Percentiles rank a stretch among this genome's conserved stretches.
Evolutionary conservation across 2,113 vertebrate species (phyloP).

Genomic region (Rhynchomys soricoides): DNA sequence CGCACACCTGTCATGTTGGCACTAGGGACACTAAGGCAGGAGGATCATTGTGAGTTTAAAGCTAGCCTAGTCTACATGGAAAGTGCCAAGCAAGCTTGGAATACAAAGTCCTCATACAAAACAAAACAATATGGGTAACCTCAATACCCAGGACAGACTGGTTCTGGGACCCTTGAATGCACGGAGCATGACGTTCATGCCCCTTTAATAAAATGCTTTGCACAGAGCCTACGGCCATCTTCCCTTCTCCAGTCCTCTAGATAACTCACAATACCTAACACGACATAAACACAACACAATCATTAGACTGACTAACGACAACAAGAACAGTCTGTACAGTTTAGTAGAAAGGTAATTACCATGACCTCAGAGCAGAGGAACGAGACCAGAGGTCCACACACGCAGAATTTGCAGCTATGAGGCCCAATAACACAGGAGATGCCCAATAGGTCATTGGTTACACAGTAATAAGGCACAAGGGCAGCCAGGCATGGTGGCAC

Average conservation of each 20-base stretch:
- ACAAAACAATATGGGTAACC: background rate
- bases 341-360: background rate
- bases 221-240: background rate
- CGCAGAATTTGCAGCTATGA: background rate
- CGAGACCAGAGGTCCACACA: background rate
- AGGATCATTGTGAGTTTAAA: background rate
- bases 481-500: background rate
- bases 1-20: background rate
- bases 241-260: background rate
- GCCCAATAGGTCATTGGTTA: background rate
- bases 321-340: background rate
- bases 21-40: background rate
- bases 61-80: background rate
- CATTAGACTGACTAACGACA: background rate
- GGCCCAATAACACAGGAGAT: background rate
- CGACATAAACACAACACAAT: too few relatives aligned
- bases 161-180: background rate
- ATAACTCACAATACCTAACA: background rate
- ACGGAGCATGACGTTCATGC: rapidly evolving
- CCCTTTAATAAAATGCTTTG: background rate
- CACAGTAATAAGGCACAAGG: too few relatives aligned
- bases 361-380: background rate
- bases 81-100: background rate
- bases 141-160: background rate
- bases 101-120: background rate